These are phyloP conservation scores for Percopsis transmontana DNA, from an alignment of 2,113 vertebrate species.

Conservation along the genomic window DNA sequence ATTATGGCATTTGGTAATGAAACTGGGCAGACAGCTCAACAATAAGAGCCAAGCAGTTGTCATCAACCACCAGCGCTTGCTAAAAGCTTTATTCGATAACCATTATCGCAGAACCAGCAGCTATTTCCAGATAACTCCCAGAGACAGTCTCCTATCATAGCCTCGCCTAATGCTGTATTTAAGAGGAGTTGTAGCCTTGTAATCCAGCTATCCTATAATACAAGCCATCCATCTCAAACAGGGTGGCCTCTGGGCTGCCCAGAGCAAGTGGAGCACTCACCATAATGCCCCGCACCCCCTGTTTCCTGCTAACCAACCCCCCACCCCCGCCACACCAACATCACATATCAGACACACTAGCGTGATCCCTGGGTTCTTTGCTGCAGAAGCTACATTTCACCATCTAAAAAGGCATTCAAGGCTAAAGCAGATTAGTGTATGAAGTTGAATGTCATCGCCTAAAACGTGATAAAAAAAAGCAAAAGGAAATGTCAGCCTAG, in stretches of 20 bases:
- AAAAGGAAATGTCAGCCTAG: slow-evolving; percentile 29
- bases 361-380: slow-evolving; percentile 42
- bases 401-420: slow-evolving; percentile 36
- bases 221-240: slow-evolving; percentile 59
- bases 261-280: slow-evolving; percentile 47
- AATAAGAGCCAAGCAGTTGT: slow-evolving; percentile 60
- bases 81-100: slow-evolving; percentile 71
- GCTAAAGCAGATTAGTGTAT: slow-evolving; percentile 45
- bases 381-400: slow-evolving; percentile 16
- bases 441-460: too few relatives aligned
- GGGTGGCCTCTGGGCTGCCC: slow-evolving; percentile 49
- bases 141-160: slow-evolving; percentile 69
- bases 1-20: slow-evolving; percentile 53
- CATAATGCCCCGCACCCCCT: slow-evolving; percentile 31
- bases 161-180: slow-evolving; percentile 66
- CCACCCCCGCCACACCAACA: slow-evolving; percentile 13
- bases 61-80: slow-evolving; percentile 49
- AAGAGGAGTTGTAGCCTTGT: slow-evolving; percentile 68
- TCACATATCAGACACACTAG: slow-evolving; percentile 41
- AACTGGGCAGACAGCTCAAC: slow-evolving; percentile 53
- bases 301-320: slow-evolving; percentile 2
- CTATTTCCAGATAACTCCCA: slow-evolving; percentile 73
- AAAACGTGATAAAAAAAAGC: not conserved
- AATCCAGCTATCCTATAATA: slow-evolving; percentile 74
- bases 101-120: slow-evolving; percentile 64